Evolutionary conservation across 2,797 vertebrate genomes (phyloP).

Genomic region (Crocodylus rhombifer): DNA sequence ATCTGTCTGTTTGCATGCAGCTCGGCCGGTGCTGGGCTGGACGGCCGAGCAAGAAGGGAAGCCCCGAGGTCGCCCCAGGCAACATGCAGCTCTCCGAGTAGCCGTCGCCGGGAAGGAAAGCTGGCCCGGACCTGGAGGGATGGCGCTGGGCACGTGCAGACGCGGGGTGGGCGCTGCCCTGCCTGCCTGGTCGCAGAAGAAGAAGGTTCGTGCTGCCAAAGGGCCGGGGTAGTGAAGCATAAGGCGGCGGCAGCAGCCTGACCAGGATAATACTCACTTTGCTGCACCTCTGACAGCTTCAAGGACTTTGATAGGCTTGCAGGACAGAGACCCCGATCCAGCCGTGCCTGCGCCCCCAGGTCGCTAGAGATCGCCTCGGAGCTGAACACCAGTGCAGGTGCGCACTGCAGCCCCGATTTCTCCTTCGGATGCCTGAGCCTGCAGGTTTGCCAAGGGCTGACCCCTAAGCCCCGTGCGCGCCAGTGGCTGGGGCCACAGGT

Average conservation of each 20-base stretch:
- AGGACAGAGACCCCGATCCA: not conserved
- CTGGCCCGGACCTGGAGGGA: no score
- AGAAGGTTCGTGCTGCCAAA: not conserved
- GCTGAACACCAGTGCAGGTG: not conserved
- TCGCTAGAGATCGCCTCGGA: not conserved
- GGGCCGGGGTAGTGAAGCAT: not conserved
- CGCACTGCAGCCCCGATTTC: not conserved
- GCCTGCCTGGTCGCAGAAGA: not conserved
- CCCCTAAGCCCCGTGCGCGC: not conserved
- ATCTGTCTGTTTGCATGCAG: not conserved
- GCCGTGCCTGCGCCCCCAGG: not conserved
- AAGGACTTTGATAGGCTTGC: not conserved
- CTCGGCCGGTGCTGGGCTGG: not conserved
- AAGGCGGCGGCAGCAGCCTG: not conserved
- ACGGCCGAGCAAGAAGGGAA: no score
- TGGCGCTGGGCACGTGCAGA: no score
- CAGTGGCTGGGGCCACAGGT: not conserved
- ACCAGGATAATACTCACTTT: not conserved
- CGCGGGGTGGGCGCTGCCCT: not conserved
- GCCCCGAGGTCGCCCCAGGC: no score
- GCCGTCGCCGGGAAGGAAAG: no score
- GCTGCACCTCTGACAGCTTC: not conserved
- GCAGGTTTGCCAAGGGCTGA: not conserved
- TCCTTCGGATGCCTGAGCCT: not conserved
- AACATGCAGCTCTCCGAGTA: no score